A percentile compares a stretch with the other conserved stretches of the same genome.
Evolutionary conservation across 2,113 vertebrate genomes (phyloP).

Genomic region (Cebus imitator): DNA sequence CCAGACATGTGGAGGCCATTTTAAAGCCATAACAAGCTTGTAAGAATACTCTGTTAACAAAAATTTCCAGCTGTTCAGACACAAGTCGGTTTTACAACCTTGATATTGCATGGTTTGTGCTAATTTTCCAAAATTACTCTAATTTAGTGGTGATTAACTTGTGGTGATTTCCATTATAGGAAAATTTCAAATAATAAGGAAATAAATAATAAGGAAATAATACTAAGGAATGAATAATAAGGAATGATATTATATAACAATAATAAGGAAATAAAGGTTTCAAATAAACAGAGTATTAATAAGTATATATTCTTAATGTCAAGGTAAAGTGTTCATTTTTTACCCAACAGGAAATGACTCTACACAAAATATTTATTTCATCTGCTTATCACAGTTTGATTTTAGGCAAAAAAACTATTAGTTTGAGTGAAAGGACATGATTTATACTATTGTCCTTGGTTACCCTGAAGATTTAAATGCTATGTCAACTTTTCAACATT

Average conservation of each 20-base stretch:
- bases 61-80: conserved; percentile 63
- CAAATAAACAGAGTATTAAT: conserved; percentile 70
- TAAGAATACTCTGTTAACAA: conserved; percentile 46
- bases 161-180: neutral
- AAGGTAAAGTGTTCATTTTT: conserved; percentile 73
- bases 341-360: neutral
- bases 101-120: conserved; percentile 60
- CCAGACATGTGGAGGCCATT: neutral
- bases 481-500: conserved; percentile 70
- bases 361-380: conserved; percentile 41
- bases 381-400: conserved; percentile 13
- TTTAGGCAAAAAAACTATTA: conserved; percentile 14
- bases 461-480: conserved; percentile 57
- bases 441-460: conserved; percentile 35
- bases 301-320: conserved; percentile 64
- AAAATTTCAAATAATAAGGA: neutral
- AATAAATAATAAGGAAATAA: no score
- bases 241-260: no score
- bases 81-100: conserved; percentile 64
- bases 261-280: neutral
- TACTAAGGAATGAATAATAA: no score
- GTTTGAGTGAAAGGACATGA: conserved; percentile 15
- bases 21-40: neutral
- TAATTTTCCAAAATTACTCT: conserved; percentile 75
- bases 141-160: neutral